These are phyloP conservation scores for Oryzias javanicus DNA, from an alignment of 2,113 vertebrate genomes.

Conservation along the genomic window DNA sequence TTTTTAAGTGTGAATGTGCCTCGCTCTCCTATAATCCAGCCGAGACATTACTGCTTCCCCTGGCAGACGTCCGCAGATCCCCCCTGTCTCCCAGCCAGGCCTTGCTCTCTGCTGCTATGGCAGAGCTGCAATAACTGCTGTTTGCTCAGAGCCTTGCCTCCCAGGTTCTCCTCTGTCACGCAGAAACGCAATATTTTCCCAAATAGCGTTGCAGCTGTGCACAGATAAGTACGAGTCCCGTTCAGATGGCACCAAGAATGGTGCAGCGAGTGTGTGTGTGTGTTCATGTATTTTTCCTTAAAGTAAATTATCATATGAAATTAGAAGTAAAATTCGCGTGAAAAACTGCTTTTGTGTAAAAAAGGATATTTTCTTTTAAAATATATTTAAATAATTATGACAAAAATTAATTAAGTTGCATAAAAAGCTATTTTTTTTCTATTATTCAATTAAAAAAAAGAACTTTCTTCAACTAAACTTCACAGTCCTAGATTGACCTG, in stretches of 20 bases:
- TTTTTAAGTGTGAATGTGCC: conserved; percentile 75
- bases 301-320: conserved; percentile 4
- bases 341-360: background rate
- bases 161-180: conserved; percentile 73
- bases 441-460: background rate
- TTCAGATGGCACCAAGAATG: conserved; percentile 56
- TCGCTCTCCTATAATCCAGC: conserved; percentile 75
- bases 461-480: background rate
- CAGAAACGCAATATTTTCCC: conserved; percentile 76
- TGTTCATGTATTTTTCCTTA: conserved; percentile 17
- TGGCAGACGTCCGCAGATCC: conserved; percentile 77
- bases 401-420: background rate
- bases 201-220: conserved; percentile 74
- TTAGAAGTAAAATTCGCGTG: background rate
- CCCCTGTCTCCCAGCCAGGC: conserved; percentile 63
- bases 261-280: conserved; percentile 27
- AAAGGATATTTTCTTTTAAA: background rate
- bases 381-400: background rate
- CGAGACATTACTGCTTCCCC: conserved; percentile 76
- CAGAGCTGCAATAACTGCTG: conserved; percentile 72
- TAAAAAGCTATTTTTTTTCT: background rate
- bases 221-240: conserved; percentile 66
- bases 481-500: conserved; percentile 4
- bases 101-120: conserved; percentile 65
- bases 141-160: conserved; percentile 77